A percentile compares a stretch with the other conserved stretches of the same genome.
phyloP scores from a whole-genome alignment of 2,113 vertebrate species.

The Pseudorectes ferrugineus region DNA sequence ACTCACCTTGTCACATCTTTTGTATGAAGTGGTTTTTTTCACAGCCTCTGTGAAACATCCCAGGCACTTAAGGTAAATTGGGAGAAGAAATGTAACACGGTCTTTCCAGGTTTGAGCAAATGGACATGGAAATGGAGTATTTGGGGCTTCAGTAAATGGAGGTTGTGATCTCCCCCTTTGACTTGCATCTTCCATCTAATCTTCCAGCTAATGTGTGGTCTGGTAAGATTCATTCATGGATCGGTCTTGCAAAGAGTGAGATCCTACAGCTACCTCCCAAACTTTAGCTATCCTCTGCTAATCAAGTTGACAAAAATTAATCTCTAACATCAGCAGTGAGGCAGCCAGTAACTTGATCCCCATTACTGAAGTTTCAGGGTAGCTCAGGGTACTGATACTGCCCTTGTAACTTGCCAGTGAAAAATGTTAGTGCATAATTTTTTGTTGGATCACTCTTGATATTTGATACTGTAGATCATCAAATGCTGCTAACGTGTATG shows the following conservation, averaged over 20 bases:
- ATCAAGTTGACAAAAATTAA: background rate
- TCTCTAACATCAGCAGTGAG: slow-evolving; percentile 4
- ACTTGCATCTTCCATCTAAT: background rate
- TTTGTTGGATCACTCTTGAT: background rate
- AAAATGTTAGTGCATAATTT: background rate
- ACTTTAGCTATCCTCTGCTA: background rate
- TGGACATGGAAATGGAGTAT: background rate
- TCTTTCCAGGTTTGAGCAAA: background rate
- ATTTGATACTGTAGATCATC: background rate
- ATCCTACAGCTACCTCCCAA: background rate
- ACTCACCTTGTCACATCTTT: background rate
- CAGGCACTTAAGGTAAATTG: background rate
- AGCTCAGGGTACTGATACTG: background rate
- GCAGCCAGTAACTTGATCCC: background rate
- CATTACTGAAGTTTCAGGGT: background rate
- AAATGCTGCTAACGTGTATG: background rate
- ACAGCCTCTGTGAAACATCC: background rate
- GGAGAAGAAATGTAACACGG: accelerated
- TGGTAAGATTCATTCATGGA: background rate
- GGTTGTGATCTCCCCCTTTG: background rate
- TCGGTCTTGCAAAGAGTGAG: background rate
- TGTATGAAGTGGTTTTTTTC: background rate
- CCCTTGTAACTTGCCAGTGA: background rate
- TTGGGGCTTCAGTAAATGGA: background rate
- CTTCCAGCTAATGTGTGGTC: background rate